phyloP scores from a whole-genome alignment of 1,140 invertebrate genomes.

The Antheraea pernyi region DNA sequence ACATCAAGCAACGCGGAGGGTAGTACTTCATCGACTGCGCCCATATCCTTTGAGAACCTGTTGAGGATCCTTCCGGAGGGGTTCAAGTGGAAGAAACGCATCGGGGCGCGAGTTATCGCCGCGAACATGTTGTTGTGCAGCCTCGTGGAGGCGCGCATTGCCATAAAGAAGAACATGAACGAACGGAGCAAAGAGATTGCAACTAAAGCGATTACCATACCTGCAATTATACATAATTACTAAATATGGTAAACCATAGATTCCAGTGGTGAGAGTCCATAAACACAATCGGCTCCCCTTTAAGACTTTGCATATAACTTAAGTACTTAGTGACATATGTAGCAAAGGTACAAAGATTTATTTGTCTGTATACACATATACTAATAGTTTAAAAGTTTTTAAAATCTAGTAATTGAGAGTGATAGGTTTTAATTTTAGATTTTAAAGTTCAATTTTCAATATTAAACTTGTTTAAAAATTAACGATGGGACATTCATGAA shows the following conservation, averaged over 20 bases:
- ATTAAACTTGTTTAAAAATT: no score
- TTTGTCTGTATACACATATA: no score
- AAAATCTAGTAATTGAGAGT: no score
- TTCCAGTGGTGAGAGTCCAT: no score
- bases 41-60: constrained; percentile 92
- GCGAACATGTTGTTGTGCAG: constrained; percentile 91
- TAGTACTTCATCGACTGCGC: constrained; percentile 91
- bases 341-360: no score
- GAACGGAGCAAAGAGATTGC: constrained; percentile 80
- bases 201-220: constrained; percentile 81
- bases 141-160: constrained; percentile 85
- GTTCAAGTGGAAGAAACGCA: constrained; percentile 92
- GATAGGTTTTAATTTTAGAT: no score
- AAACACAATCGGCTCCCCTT: no score
- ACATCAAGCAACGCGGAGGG: constrained; percentile 88
- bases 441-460: no score
- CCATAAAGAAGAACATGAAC: constrained; percentile 84
- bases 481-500: no score
- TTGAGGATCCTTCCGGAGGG: constrained; percentile 88
- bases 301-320: no score
- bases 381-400: no score
- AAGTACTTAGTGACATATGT: no score
- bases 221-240: constrained; percentile 39
- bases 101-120: constrained; percentile 85
- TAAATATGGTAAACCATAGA: background rate